phyloP scores from a whole-genome alignment of 1,140 invertebrate genomes.

The Scaptomyza hsui region DNA sequence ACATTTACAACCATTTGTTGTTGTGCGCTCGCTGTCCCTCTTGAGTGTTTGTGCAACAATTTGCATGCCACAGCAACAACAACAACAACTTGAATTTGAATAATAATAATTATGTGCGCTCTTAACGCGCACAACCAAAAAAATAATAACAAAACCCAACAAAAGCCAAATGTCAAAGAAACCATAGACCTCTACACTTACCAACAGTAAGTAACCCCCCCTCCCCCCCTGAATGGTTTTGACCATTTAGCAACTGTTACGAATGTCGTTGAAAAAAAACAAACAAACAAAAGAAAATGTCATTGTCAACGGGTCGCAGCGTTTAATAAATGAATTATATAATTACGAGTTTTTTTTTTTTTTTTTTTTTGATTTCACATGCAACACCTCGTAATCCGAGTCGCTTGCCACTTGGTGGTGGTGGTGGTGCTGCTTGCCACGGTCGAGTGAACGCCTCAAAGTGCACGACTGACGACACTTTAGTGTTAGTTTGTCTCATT shows the following conservation, averaged over 20 bases:
- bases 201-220: slow-evolving; percentile 4
- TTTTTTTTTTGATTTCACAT: slow-evolving; percentile 3
- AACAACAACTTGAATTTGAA: slow-evolving; percentile 31
- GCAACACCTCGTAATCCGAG: slow-evolving; percentile 34
- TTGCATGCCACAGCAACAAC: slow-evolving; percentile 28
- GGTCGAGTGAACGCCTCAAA: slow-evolving; percentile 22
- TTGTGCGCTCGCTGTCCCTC: slow-evolving; percentile 1
- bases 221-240: background rate
- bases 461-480: slow-evolving; percentile 24
- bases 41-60: slow-evolving; percentile 36
- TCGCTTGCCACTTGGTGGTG: background rate
- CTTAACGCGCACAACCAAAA: slow-evolving; percentile 26
- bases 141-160: too few relatives aligned
- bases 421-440: background rate
- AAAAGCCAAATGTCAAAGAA: slow-evolving; percentile 42
- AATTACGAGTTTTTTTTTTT: slow-evolving; percentile 26
- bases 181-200: slow-evolving; percentile 25
- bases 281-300: slow-evolving; percentile 44
- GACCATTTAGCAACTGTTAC: slow-evolving; percentile 38
- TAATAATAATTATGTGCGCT: slow-evolving; percentile 40
- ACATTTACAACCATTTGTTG: slow-evolving; percentile 9
- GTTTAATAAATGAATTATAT: slow-evolving; percentile 50
- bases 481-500: slow-evolving; percentile 18
- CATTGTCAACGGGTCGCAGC: slow-evolving; percentile 51
- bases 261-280: slow-evolving; percentile 28